Evolutionary conservation across 2,888 invertebrate species (phyloP), one percentile per base, ranked within the genome.

Genomic region (Antheraea yamamai): DNA sequence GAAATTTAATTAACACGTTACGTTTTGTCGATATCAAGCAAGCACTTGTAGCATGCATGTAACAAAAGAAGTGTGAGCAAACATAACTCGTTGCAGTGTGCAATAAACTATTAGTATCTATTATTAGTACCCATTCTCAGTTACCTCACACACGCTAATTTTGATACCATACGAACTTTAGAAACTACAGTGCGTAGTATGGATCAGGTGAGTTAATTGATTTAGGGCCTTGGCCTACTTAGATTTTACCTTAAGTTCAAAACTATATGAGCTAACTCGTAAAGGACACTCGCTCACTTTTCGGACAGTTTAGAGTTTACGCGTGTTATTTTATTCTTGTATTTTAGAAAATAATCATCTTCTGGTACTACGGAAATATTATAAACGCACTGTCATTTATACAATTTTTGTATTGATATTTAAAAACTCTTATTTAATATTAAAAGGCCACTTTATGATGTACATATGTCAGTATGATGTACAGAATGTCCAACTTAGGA

Each of bases 171-270:
- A 26, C 16, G 18, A 66, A 66, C 26, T 66, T 66, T 26, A 20
- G 26, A 16, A 26, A 66, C 16, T 66, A 66, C 26, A 66, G 64
- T 66, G 64, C 30, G 26, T 30, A 66, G 30, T 66, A 66, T 66
- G 64, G 26, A 66, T 18, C 64, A 16, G 64, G 64, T 66, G 64
- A 66, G 64, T 66, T 66, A 66, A 66, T 66, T 66, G 26, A 66
- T 66, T 66, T 66, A 0, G 30, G 8, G 10, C 64, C 64, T 66
- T 66, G 64, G 64, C 64, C 26, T 30, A 66, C 30, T 66, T 26
- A 30, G 16, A 3, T 16, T 23, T 23, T 23, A 23, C 12, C 12
- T 61, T 66, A 30, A 66, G 64, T 66, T 66, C 26, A 16, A 64
- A 64, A 26, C 14, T 26, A 64, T 26, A 64, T 26, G 12, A 64